Percentiles rank a stretch among this genome's conserved stretches.
Evolutionary conservation across 1,140 invertebrate species (phyloP).

Genomic region (Drosophila mayri): DNA sequence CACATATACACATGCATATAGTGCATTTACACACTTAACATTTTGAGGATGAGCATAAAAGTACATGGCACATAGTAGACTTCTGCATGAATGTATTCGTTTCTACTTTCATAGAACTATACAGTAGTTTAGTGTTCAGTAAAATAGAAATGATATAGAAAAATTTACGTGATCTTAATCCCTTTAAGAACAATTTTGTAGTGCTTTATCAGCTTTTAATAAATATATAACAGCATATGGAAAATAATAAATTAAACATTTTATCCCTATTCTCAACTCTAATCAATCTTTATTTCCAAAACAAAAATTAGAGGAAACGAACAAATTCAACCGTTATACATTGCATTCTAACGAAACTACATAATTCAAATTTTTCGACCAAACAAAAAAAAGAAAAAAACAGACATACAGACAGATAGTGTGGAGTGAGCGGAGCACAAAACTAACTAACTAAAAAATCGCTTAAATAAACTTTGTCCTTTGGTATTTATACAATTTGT

Average conservation of each 20-base stretch:
- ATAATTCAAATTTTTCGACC: conserved; percentile 6
- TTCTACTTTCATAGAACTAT: too few species aligned
- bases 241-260: not conserved
- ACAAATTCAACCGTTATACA: conserved; percentile 9
- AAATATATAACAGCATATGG: too few species aligned
- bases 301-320: not conserved
- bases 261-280: not conserved
- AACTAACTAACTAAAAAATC: conserved; percentile 69
- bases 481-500: conserved; percentile 69
- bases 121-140: too few species aligned
- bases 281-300: not conserved
- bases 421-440: not conserved
- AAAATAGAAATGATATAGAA: too few species aligned
- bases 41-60: conserved; percentile 21
- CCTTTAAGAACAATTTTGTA: too few species aligned
- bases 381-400: conserved; percentile 2
- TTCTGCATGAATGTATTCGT: too few species aligned
- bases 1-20: conserved; percentile 23
- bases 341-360: not conserved
- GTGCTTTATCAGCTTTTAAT: too few species aligned
- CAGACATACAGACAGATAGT: not conserved
- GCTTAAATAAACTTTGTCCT: conserved; percentile 80
- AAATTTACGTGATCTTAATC: too few species aligned
- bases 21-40: conserved; percentile 43
- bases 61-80: conserved; percentile 4